Evolutionary conservation across 2,888 invertebrate genomes (phyloP).

Genomic region (Euspilapteryx auroguttella): DNA sequence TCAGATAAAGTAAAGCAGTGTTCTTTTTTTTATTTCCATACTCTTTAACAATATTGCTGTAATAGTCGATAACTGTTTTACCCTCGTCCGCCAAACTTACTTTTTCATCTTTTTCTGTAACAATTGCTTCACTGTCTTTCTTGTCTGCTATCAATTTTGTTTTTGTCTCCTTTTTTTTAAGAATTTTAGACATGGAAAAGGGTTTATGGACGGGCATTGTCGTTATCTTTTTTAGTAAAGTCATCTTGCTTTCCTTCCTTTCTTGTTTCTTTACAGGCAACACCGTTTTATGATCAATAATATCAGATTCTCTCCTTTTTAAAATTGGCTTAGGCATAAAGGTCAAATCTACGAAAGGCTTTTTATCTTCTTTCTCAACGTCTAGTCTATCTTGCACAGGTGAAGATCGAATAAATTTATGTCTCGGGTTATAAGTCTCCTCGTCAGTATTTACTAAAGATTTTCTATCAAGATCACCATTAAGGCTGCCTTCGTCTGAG

Average conservation of each 20-base stretch:
- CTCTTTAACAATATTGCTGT: conserved; percentile 77
- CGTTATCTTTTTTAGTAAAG: conserved; percentile 40
- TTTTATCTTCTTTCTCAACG: conserved; percentile 48
- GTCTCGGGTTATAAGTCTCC: conserved; percentile 69
- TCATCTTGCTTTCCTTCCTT: conserved; percentile 35
- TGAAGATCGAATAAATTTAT: conserved; percentile 33
- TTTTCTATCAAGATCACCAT: conserved; percentile 27
- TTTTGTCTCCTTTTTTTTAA: conserved; percentile 36
- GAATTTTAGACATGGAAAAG: conserved; percentile 33
- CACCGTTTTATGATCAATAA: conserved; percentile 15
- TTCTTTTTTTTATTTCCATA: conserved; percentile 59
- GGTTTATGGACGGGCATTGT: conserved; percentile 38
- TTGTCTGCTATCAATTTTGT: too few species aligned
- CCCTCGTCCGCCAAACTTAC: conserved; percentile 62
- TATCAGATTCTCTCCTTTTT: conserved; percentile 59
- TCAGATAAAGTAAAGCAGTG: conserved; percentile 57
- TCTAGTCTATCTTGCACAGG: conserved; percentile 21
- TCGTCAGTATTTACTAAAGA: conserved; percentile 57
- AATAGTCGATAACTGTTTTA: conserved; percentile 74
- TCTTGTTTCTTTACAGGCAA: conserved; percentile 11
- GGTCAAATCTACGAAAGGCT: conserved; percentile 69
- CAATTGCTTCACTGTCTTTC: conserved; percentile 12
- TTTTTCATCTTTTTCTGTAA: conserved; percentile 12
- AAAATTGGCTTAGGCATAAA: conserved; percentile 80
- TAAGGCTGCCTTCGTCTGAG: conserved; percentile 39